Evolutionary conservation across 2,113 vertebrate species (phyloP).

Genomic region (Acanthochromis polyacanthus): DNA sequence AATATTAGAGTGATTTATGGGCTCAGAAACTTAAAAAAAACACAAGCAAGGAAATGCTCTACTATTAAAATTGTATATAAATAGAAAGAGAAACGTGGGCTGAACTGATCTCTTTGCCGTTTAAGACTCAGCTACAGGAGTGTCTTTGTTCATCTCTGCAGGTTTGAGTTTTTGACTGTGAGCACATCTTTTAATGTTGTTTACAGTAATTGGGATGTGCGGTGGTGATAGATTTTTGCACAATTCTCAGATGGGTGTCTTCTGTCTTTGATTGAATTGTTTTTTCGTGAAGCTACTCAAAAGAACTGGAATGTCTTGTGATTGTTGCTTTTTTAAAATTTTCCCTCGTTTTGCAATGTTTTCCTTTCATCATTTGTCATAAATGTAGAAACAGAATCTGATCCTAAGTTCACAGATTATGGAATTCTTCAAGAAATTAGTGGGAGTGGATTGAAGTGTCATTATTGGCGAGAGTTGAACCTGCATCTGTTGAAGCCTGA

Average conservation of each 20-base stretch:
- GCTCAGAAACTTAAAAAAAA: conserved; percentile 20
- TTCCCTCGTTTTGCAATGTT: not conserved
- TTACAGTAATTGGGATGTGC: conserved; percentile 50
- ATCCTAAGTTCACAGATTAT: conserved; percentile 29
- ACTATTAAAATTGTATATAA: conserved; percentile 13
- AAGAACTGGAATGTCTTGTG: conserved; percentile 63
- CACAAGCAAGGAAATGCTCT: conserved; percentile 16
- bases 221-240: conserved; percentile 65
- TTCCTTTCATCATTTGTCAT: conserved; percentile 13
- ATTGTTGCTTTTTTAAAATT: conserved; percentile 13
- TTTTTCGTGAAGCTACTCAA: conserved; percentile 37
- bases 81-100: not conserved
- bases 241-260: conserved; percentile 53
- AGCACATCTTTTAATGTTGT: conserved; percentile 41
- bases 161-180: not conserved
- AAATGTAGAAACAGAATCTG: conserved; percentile 33
- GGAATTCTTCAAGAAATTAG: not conserved
- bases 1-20: not conserved
- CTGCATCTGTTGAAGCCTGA: conserved; percentile 25
- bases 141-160: not conserved
- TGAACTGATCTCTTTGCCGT: conserved; percentile 50
- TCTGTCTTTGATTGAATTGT: conserved; percentile 48
- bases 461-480: conserved; percentile 14
- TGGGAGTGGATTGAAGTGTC: not conserved
- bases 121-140: not conserved